phyloP scores from a whole-genome alignment of 2,113 vertebrate genomes.

The Pomatorhinus ruficollis region DNA sequence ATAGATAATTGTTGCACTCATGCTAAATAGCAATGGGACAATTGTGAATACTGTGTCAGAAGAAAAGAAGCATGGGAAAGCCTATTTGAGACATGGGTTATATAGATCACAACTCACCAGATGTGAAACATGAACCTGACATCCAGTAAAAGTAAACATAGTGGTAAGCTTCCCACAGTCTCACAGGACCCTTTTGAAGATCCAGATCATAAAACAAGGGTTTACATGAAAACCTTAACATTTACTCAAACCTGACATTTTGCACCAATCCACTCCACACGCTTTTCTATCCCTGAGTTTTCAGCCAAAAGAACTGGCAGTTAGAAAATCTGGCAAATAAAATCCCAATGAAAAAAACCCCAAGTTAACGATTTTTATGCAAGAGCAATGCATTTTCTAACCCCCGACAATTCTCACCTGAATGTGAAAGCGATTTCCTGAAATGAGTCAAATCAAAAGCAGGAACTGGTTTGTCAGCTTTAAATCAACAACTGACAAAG shows the following conservation, averaged over 20 bases:
- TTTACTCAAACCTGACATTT: background rate
- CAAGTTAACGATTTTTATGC: background rate
- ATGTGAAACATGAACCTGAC: background rate
- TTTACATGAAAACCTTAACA: background rate
- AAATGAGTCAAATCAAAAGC: background rate
- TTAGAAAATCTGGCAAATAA: background rate
- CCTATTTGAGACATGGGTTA: background rate
- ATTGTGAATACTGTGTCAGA: background rate
- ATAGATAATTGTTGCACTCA: background rate
- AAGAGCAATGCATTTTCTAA: background rate
- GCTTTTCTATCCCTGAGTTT: background rate
- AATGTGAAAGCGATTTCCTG: background rate
- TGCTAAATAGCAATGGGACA: background rate
- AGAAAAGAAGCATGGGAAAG: background rate
- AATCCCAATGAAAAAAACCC: accelerated
- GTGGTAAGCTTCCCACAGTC: background rate
- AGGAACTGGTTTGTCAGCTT: background rate
- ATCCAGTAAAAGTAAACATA: background rate
- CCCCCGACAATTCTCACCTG: background rate
- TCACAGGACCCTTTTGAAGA: background rate
- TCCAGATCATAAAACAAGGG: background rate
- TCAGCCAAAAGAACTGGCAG: background rate
- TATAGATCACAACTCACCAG: background rate
- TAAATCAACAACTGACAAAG: background rate
- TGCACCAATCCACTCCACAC: accelerated